These are phyloP conservation scores for Murina feae DNA, from an alignment of 2,113 vertebrate genomes.

Conservation along the genomic window DNA sequence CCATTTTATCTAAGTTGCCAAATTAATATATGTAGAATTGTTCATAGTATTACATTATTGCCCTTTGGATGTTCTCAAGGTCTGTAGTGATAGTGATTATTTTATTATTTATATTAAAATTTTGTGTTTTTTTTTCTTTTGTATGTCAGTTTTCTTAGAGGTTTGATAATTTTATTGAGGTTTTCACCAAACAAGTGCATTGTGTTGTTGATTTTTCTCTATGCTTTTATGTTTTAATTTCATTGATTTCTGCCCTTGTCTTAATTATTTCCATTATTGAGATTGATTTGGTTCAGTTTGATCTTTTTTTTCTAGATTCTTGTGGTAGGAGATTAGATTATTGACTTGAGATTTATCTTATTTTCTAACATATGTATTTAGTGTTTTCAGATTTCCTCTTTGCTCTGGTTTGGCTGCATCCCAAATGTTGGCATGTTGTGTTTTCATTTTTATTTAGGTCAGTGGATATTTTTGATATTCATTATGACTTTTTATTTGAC, in stretches of 20 bases:
- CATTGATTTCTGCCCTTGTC: not conserved
- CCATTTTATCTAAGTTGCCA: not conserved
- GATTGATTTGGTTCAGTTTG: not conserved
- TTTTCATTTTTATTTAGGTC: not conserved
- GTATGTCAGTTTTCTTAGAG: not conserved
- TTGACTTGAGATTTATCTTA: not conserved
- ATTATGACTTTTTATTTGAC: not conserved
- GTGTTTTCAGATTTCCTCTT: not conserved
- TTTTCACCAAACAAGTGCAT: not conserved
- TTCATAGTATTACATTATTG: not conserved
- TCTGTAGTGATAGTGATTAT: not conserved
- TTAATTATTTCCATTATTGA: not conserved
- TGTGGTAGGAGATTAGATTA: not conserved
- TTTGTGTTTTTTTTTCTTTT: not conserved
- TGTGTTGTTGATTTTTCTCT: slow-evolving; percentile 5
- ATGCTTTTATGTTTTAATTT: not conserved
- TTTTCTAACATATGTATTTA: not conserved
- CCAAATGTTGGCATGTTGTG: not conserved
- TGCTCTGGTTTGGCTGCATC: not conserved
- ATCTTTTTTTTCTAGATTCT: not conserved
- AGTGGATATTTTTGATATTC: not conserved
- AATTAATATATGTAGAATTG: not conserved
- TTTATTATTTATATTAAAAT: not conserved
- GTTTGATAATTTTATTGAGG: not conserved
- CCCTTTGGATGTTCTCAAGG: not conserved